A percentile compares a stretch with the other conserved stretches of the same genome.
phyloP scores from a whole-genome alignment of 2,113 vertebrate genomes.

The Indicator indicator region DNA sequence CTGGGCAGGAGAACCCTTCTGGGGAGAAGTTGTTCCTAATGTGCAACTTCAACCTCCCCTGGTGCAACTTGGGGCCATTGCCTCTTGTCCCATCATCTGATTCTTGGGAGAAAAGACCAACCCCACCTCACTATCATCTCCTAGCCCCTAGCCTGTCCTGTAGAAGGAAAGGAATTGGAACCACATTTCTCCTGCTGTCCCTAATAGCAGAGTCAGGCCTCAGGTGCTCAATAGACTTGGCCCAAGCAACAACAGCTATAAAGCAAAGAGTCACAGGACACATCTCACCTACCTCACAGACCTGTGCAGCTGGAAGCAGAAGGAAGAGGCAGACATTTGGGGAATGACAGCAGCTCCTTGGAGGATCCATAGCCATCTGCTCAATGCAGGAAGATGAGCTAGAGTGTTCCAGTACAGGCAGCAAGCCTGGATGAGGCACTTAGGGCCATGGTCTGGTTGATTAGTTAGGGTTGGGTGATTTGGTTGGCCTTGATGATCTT shows the following conservation, averaged over 20 bases:
- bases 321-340: rapidly evolving
- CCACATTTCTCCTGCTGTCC: neutral
- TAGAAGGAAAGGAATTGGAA: neutral
- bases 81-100: neutral
- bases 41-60: neutral
- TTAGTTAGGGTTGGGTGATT: too few relatives aligned
- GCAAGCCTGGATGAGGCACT: too few relatives aligned
- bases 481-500: too few relatives aligned
- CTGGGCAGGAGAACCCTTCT: neutral
- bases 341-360: rapidly evolving
- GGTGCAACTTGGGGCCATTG: too few relatives aligned
- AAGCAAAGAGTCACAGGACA: neutral
- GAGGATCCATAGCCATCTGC: rapidly evolving
- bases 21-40: neutral
- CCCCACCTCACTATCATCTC: neutral
- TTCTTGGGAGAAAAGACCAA: neutral
- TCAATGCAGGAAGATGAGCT: rapidly evolving
- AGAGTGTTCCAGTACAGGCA: neutral
- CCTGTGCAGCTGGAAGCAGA: rapidly evolving
- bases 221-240: too few relatives aligned
- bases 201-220: neutral
- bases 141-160: rapidly evolving
- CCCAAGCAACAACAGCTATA: neutral
- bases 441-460: too few relatives aligned
- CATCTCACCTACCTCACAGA: neutral